Conservation (phyloP, 2,797 vertebrate species). For the Limosa lapponica region DNA sequence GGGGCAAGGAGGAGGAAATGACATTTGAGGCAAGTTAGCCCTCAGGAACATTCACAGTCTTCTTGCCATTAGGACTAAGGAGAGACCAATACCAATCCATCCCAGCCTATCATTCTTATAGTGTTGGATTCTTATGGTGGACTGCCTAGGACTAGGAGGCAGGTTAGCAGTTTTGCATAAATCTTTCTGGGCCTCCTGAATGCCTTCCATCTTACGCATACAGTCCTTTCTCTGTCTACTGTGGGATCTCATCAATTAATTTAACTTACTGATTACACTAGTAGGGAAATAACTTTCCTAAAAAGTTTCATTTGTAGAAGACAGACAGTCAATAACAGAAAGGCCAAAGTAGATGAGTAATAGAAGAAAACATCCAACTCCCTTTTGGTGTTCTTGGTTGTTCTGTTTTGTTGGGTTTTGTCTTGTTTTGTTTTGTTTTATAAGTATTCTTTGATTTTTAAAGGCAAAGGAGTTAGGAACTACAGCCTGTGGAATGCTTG, state of each 20-base stretch:
- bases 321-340: background rate
- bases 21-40: background rate
- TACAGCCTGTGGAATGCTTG: background rate
- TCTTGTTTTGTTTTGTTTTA: background rate
- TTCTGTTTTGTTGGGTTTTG: background rate
- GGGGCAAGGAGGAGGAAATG: background rate
- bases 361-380: background rate
- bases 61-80: background rate
- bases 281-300: background rate
- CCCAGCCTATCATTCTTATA: rapidly evolving
- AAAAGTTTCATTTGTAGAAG: background rate
- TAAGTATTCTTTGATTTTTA: background rate
- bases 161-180: background rate
- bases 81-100: background rate
- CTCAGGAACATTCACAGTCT: background rate
- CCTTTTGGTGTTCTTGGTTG: background rate
- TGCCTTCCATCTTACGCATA: rapidly evolving
- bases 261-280: background rate
- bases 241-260: background rate
- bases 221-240: background rate
- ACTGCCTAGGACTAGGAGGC: background rate
- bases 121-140: background rate
- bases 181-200: background rate
- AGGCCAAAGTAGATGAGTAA: background rate
- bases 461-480: background rate